These are phyloP conservation scores for Trichomycterus rosablanca DNA, from an alignment of 2,113 vertebrate species.

Conservation along the genomic window DNA sequence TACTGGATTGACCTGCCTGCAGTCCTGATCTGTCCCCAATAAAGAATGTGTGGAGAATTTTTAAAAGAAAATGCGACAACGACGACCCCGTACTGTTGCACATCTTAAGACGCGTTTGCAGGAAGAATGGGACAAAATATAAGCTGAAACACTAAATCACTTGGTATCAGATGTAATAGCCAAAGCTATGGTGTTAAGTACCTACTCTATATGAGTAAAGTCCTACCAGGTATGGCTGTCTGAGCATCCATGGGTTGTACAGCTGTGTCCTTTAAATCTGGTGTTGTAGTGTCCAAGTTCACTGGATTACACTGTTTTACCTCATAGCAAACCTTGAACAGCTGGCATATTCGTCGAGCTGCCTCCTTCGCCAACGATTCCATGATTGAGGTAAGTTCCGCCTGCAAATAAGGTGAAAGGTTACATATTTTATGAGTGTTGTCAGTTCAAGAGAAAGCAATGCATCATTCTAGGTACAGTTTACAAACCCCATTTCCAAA, in stretches of 20 bases:
- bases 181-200: neutral
- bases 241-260: constrained; percentile 40
- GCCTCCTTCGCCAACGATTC: constrained; percentile 56
- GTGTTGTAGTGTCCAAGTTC: constrained; percentile 7
- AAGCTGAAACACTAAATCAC: too few species aligned
- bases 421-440: neutral
- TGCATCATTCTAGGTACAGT: too few species aligned
- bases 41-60: too few species aligned
- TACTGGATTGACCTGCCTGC: too few species aligned
- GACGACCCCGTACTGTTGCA: too few species aligned
- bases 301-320: constrained; percentile 20
- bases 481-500: too few species aligned
- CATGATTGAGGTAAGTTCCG: constrained; percentile 44
- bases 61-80: too few species aligned
- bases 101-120: too few species aligned
- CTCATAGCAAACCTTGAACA: constrained; percentile 53
- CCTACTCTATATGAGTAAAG: constrained; percentile 35
- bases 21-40: too few species aligned
- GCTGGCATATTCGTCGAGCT: constrained; percentile 52
- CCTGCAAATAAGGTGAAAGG: constrained; percentile 20
- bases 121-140: too few species aligned
- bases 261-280: constrained; percentile 40
- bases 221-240: constrained; percentile 42
- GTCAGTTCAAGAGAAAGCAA: too few species aligned
- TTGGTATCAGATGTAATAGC: too few species aligned